Evolutionary conservation across 2,113 vertebrate genomes (phyloP).

Genomic region (Rostratula benghalensis): DNA sequence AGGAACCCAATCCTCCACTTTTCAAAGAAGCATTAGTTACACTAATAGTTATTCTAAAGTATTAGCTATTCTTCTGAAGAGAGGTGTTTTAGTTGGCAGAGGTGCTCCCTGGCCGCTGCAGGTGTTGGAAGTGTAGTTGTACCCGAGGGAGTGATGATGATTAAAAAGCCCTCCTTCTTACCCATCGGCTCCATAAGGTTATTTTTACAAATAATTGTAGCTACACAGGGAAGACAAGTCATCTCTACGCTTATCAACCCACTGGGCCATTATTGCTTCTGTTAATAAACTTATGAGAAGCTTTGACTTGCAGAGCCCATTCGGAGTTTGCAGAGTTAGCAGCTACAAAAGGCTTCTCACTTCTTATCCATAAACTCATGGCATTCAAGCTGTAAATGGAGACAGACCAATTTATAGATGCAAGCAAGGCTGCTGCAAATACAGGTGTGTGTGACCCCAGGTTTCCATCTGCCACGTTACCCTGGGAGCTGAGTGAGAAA

Average conservation of each 20-base stretch:
- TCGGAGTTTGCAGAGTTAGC: not conserved
- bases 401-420: not conserved
- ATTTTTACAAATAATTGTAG: not conserved
- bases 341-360: not conserved
- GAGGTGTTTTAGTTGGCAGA: slow-evolving; percentile 26
- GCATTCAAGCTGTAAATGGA: not conserved
- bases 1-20: not conserved
- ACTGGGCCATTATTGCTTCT: not conserved
- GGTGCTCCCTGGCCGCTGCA: not conserved
- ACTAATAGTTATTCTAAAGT: not conserved
- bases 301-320: not conserved
- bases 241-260: not conserved
- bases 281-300: not conserved
- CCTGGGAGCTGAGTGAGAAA: not conserved
- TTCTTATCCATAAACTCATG: not conserved
- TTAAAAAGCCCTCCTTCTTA: not conserved
- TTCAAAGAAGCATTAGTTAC: not conserved
- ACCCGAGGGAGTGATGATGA: not conserved
- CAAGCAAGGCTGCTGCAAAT: not conserved
- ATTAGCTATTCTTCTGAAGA: not conserved
- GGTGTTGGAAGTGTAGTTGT: not conserved
- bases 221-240: not conserved
- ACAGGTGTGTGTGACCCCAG: not conserved
- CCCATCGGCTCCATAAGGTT: not conserved
- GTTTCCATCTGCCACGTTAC: not conserved